Conservation (phyloP, 2,888 invertebrate genomes). For the Meliscaeva auricollis region DNA sequence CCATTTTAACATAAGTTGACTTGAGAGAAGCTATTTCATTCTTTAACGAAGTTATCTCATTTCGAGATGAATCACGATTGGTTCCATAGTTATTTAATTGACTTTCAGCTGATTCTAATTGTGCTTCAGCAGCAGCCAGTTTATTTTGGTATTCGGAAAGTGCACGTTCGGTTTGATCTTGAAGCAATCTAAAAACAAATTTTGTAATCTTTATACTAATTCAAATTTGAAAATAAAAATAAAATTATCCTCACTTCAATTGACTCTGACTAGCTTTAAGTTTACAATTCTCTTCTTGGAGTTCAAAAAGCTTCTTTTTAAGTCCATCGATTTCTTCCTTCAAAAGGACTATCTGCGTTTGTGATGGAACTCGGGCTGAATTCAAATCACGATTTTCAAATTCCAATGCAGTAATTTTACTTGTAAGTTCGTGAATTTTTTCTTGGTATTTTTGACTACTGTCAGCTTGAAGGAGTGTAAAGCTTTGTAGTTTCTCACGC, state of each 20-base stretch:
- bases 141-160: constrained; percentile 89
- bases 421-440: constrained; percentile 85
- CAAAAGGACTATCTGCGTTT: constrained; percentile 85
- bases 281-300: constrained; percentile 85
- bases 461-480: constrained; percentile 84
- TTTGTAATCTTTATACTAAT: constrained; percentile 84
- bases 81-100: constrained; percentile 86
- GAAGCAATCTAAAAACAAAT: constrained; percentile 86
- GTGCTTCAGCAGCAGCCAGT: constrained; percentile 87
- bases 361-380: constrained; percentile 84
- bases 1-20: constrained; percentile 87
- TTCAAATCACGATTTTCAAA: constrained; percentile 86
- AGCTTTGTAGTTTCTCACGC: constrained; percentile 85
- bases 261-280: constrained; percentile 86
- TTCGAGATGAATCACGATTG: constrained; percentile 86
- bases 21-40: constrained; percentile 88
- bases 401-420: constrained; percentile 85
- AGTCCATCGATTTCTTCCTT: constrained; percentile 86
- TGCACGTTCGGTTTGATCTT: constrained; percentile 91
- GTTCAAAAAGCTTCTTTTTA: constrained; percentile 84
- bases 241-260: constrained; percentile 85
- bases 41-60: constrained; percentile 87
- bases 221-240: constrained; percentile 81
- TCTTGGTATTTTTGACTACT: constrained; percentile 85
- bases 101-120: constrained; percentile 87